A percentile compares a stretch with the other conserved stretches of the same genome.
Conservation (phyloP, 2,797 vertebrate genomes). For the Onychomys torridus region DNA sequence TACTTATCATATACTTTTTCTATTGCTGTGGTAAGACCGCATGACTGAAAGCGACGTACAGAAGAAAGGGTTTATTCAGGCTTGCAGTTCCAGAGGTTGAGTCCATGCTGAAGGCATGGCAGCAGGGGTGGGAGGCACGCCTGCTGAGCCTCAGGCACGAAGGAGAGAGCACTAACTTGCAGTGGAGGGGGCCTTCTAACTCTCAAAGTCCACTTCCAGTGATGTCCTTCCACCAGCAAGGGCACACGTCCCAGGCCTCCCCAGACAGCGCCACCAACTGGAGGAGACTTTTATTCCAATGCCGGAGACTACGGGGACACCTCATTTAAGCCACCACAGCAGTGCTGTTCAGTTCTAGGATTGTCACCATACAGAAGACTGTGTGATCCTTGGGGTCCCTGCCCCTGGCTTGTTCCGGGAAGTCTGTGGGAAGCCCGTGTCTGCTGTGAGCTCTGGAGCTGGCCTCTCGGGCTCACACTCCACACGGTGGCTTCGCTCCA, state of each 20-base stretch:
- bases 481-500: conserved; percentile 5
- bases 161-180: background rate
- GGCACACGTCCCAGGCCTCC: background rate
- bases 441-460: background rate
- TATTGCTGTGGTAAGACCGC: background rate
- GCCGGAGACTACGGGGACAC: background rate
- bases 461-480: background rate
- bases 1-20: background rate
- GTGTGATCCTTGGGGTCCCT: background rate
- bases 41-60: background rate
- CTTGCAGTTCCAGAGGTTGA: background rate
- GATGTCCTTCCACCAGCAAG: background rate
- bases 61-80: background rate
- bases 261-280: background rate
- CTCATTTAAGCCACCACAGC: background rate
- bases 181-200: too few relatives aligned
- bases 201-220: background rate
- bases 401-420: background rate
- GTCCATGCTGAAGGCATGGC: background rate
- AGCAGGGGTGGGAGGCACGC: background rate
- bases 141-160: background rate
- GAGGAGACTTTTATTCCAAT: background rate
- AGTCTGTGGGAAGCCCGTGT: background rate
- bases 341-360: background rate
- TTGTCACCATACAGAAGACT: accelerated